Base-by-base conservation (phyloP, 2,797 vertebrate genomes). In the Chiloscyllium punctatum region DNA sequence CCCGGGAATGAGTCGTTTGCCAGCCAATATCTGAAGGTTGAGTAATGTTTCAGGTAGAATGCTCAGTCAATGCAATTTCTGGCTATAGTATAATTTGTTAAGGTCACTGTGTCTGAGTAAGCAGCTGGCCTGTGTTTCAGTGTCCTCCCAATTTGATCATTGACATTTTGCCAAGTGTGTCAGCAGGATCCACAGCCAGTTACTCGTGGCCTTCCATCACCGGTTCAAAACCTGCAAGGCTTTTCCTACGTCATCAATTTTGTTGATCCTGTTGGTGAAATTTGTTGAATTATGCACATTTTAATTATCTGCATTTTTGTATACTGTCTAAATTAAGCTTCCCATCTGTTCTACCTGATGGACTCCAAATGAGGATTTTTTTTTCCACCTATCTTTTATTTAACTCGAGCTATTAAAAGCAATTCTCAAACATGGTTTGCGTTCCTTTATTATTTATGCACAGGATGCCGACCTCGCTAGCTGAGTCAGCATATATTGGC, bases 281-380 rank as follows among this genome's bases (percentile, higher is more conserved):
- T 84, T 84, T 42, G 42, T 18, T 84, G 79, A 84, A 84, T 84
- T 42, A 84, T 84, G 37, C 79, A 84, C 79, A 48, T 23, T 84
- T 84, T 84, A 84, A 84, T 84, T 37, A 84, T 84, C 18, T 84
- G 42, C 37, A 23, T 82, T 84, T 72, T 72, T 66, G 51, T 94
- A 42, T 23, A 7, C 51, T 13, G 16, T n/a, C 91, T 72, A 72
- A 72, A 94, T 94, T 94, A 72, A 94, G 91, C 91, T 62, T 25
- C 51, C 91, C 57, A 68, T 37, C 91, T 94, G 57, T 57, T 71
- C 48, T 18, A 21, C 51, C 53, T 25, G 53, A 27, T 94, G 1
- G 48, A 94, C 30, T 82, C n/a, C 77, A 82, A 82, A 82, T 82
- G 77, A 37, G 77, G n/a, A 82, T 23, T 84, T 84, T 84, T 84